phyloP scores from a whole-genome alignment of 2,888 invertebrate genomes.

The Melipona beecheii region DNA sequence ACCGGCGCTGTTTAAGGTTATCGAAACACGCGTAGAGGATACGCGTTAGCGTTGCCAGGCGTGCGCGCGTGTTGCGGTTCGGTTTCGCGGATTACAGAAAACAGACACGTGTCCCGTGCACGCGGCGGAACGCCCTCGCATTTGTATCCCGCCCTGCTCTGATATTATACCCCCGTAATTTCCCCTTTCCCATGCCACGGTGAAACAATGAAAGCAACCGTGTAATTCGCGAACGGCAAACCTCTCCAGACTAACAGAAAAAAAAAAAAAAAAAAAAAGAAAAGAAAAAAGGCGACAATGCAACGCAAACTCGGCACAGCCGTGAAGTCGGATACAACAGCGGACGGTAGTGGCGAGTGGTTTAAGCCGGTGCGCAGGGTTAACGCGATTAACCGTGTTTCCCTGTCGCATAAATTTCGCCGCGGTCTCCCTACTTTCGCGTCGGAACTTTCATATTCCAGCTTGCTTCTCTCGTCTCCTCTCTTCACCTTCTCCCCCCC shows the following conservation, averaged over 20 bases:
- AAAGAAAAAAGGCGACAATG: not conserved
- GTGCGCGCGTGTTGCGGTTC: conserved; percentile 37
- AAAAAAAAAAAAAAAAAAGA: not conserved
- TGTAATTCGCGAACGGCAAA: conserved; percentile 42
- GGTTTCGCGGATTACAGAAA: conserved; percentile 46
- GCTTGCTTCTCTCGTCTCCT: not conserved
- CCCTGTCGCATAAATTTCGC: conserved; percentile 41
- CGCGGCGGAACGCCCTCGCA: conserved; percentile 6
- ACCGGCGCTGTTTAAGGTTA: not conserved
- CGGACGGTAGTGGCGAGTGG: conserved; percentile 19
- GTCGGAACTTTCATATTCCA: conserved; percentile 17
- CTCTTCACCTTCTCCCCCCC: not conserved
- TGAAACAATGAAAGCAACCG: conserved; percentile 45
- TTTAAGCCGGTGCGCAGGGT: conserved; percentile 30
- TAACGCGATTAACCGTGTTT: conserved; percentile 53
- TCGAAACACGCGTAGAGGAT: not conserved
- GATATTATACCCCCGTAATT: conserved; percentile 41
- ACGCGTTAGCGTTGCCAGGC: not conserved
- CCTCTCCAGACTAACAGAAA: not conserved
- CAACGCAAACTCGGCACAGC: not conserved
- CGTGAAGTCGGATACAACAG: conserved; percentile 31
- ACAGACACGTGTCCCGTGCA: conserved; percentile 53
- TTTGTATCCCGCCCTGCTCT: not conserved
- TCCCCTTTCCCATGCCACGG: not conserved
- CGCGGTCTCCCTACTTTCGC: conserved; percentile 15